Conservation (phyloP, 2,113 vertebrate genomes). For the Guaruba guarouba region DNA sequence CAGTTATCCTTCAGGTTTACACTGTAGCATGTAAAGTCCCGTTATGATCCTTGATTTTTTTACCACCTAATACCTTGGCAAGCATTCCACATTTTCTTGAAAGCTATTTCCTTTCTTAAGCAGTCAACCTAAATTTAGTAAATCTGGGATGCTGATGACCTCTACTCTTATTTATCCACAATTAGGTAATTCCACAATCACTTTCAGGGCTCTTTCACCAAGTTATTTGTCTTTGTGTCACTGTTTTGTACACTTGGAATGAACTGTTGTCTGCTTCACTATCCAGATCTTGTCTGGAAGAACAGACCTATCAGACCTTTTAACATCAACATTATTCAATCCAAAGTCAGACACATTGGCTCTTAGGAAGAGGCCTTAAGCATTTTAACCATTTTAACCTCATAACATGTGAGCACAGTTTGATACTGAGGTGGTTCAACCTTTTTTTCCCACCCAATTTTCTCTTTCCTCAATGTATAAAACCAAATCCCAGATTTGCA, state of each 20-base stretch:
- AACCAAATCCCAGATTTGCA: background rate
- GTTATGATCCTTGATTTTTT: slow-evolving; percentile 44
- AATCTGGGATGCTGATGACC: slow-evolving; percentile 21
- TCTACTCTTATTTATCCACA: slow-evolving; percentile 6
- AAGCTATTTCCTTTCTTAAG: slow-evolving; percentile 65
- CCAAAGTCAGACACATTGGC: background rate
- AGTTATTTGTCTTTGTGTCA: slow-evolving; percentile 39
- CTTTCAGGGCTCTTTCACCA: slow-evolving; percentile 36
- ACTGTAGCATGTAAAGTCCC: slow-evolving; percentile 36
- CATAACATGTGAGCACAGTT: background rate
- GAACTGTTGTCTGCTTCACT: slow-evolving; percentile 5
- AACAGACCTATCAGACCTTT: slow-evolving; percentile 5
- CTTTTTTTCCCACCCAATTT: background rate
- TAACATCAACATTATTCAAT: slow-evolving; percentile 5
- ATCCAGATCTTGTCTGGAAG: slow-evolving; percentile 10
- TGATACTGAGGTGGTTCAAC: background rate
- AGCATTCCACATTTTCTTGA: slow-evolving; percentile 48
- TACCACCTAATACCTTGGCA: slow-evolving; percentile 51
- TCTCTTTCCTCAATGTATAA: background rate
- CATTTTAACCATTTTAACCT: background rate
- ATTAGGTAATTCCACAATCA: slow-evolving; percentile 32
- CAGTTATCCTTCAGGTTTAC: background rate
- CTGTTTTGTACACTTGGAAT: background rate
- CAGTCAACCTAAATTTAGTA: slow-evolving; percentile 56
- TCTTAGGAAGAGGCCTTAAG: background rate